A percentile compares a stretch with the other conserved stretches of the same genome.
Conservation (phyloP, 2,113 vertebrate genomes). For the Leptobrachium leishanense region DNA sequence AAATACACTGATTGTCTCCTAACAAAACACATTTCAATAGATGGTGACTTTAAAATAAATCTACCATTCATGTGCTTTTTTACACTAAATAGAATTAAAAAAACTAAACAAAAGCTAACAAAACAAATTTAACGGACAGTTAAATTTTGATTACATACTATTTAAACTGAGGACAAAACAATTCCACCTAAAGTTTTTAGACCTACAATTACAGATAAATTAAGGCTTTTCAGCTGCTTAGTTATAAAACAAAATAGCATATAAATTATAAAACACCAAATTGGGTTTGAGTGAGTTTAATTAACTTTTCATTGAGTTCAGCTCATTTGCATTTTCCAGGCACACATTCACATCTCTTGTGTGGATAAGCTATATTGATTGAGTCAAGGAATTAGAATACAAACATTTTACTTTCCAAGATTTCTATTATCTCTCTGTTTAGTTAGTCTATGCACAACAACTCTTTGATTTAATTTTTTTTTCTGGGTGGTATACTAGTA, state of each 20-base stretch:
- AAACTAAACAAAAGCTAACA: not conserved
- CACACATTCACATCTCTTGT: conserved; percentile 13
- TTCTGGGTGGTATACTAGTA: conserved; percentile 31
- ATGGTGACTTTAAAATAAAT: too few species aligned
- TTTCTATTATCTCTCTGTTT: conserved; percentile 37
- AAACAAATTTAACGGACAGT: conserved; percentile 25
- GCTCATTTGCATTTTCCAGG: conserved; percentile 26
- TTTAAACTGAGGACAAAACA: conserved; percentile 25
- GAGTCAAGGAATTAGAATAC: conserved; percentile 28
- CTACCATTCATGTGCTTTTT: too few species aligned
- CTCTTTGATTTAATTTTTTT: conserved; percentile 30
- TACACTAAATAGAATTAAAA: not conserved
- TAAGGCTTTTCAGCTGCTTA: conserved; percentile 28
- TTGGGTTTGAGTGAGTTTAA: conserved; percentile 43
- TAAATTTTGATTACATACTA: conserved; percentile 37
- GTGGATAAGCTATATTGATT: conserved; percentile 40
- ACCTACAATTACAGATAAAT: conserved; percentile 34
- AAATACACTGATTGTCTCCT: too few species aligned
- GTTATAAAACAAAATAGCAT: conserved; percentile 31
- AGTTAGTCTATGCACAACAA: conserved; percentile 36
- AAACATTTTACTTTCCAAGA: conserved; percentile 18
- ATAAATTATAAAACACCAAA: conserved; percentile 38
- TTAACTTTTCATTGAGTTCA: conserved; percentile 43
- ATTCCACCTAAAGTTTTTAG: conserved; percentile 30
- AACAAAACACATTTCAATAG: too few species aligned